Base-by-base conservation (phyloP, 2,888 invertebrate genomes). In the Amphimallon solstitiale region DNA sequence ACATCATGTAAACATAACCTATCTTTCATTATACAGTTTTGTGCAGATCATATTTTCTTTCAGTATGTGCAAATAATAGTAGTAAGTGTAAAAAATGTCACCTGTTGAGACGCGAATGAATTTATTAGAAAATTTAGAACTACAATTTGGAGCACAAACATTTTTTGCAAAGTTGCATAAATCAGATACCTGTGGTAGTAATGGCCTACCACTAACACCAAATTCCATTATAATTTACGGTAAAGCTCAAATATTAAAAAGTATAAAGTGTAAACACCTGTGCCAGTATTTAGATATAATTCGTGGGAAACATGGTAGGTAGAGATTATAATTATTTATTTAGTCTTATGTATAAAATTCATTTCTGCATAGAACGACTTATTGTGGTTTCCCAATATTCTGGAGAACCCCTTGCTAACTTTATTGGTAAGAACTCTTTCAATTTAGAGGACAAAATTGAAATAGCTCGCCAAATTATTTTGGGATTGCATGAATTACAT, bases 201-300 rank as follows among this genome's bases (percentile, higher is more conserved):
- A 98, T 84, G 98, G 98, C 0, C 84, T 98, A 51, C 98, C 98
- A 0, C 84, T 98, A 15, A 98, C 98, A 0, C 97, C 98, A 1
- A 97, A 98, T 83, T 97, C 97, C 0, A 95, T 98, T 68, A 93
- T 94, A 63, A 96, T 98, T 77, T 86, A 95, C 63, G 97, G 98
- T 5, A 87, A 90, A 76, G 93, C 97, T 21, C 96, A 97, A 79
- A 85, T 88, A 67, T 84, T 98, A 12, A 91, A 93, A 78, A 90
- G 89, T 0, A 84, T 95, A 59, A 85, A 88, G 66, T 95, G 96
- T 81, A 88, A 89, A 0, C 88, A 94, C 83, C 85, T 98, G 56
- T 95, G 95, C 76, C 89, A 91, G 66, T 98, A 98, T 83, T 84
- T 98, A 45, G 97, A 97, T 82, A 89, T 98, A 62, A 90, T 94